Evolutionary conservation across 64 coral and sea anemone species (phyloP).

Genomic region (Trachythela sp.): DNA sequence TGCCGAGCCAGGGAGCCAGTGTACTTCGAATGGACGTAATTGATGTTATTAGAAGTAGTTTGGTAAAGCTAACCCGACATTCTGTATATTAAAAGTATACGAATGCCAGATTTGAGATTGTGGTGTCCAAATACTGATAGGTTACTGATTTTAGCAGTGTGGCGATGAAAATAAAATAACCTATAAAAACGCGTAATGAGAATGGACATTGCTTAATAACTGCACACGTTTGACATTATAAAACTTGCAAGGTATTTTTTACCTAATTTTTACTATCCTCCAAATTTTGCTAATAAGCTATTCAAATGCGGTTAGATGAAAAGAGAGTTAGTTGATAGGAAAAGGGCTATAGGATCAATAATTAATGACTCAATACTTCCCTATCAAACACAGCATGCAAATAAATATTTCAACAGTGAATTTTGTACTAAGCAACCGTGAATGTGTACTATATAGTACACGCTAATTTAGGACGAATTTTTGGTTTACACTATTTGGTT

Average conservation of each 20-base stretch:
- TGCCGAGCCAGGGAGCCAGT: background rate
- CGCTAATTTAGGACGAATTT: background rate
- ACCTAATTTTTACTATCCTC: conserved; percentile 4
- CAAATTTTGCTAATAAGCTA: background rate
- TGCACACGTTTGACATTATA: background rate
- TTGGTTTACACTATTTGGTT: background rate
- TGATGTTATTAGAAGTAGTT: background rate
- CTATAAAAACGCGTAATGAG: background rate
- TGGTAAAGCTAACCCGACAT: background rate
- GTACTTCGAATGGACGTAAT: background rate
- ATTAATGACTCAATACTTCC: conserved; percentile 2
- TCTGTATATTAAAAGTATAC: background rate
- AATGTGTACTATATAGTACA: no score
- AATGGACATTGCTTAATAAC: background rate
- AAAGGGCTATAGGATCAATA: background rate
- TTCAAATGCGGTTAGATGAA: conserved; percentile 7
- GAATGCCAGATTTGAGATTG: background rate
- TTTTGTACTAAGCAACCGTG: conserved; percentile 8
- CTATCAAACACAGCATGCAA: background rate
- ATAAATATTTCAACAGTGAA: background rate
- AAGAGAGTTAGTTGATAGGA: background rate
- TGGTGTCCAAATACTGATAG: no score
- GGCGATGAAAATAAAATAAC: background rate
- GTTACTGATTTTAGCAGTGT: no score
- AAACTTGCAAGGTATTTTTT: background rate